These are phyloP conservation scores for Enteromius paludinosus DNA, from an alignment of 2,797 vertebrate genomes.

Conservation along the genomic window DNA sequence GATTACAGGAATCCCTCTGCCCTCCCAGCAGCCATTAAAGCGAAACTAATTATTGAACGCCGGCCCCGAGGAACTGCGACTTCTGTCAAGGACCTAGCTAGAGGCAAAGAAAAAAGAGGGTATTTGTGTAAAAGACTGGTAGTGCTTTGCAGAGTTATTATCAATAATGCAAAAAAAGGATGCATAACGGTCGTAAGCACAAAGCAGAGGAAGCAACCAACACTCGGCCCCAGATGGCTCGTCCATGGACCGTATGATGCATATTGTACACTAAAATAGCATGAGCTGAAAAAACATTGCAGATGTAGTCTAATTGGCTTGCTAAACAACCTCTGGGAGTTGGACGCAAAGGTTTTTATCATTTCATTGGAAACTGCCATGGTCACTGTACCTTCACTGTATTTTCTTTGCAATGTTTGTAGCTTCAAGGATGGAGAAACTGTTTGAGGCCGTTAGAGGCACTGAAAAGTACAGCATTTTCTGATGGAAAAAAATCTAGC, in stretches of 20 bases:
- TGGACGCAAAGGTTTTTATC: not conserved
- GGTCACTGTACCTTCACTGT: not conserved
- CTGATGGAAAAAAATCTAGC: not conserved
- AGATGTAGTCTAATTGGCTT: slow-evolving; percentile 15
- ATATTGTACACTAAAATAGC: slow-evolving; percentile 20
- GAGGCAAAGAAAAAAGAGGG: not conserved
- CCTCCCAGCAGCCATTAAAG: slow-evolving; percentile 60
- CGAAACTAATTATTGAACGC: slow-evolving; percentile 61
- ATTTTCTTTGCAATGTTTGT: not conserved
- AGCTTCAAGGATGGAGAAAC: not conserved
- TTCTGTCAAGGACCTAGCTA: slow-evolving; percentile 35
- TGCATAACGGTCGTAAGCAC: slow-evolving; percentile 10
- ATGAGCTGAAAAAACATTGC: not conserved
- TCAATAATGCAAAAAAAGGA: slow-evolving; percentile 35
- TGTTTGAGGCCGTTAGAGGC: not conserved
- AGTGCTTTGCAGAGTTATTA: slow-evolving; percentile 16
- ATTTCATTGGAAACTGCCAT: not conserved
- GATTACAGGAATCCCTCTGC: slow-evolving; percentile 65
- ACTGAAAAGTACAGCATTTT: not conserved
- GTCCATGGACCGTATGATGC: not conserved
- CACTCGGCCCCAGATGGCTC: not conserved
- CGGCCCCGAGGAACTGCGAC: slow-evolving; percentile 49
- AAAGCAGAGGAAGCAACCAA: slow-evolving; percentile 6
- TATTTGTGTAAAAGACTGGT: slow-evolving; percentile 3
- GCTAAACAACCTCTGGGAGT: slow-evolving; percentile 11